These are phyloP conservation scores for Agriopis aurantiaria DNA, from an alignment of 2,888 invertebrate species.

Conservation along the genomic window DNA sequence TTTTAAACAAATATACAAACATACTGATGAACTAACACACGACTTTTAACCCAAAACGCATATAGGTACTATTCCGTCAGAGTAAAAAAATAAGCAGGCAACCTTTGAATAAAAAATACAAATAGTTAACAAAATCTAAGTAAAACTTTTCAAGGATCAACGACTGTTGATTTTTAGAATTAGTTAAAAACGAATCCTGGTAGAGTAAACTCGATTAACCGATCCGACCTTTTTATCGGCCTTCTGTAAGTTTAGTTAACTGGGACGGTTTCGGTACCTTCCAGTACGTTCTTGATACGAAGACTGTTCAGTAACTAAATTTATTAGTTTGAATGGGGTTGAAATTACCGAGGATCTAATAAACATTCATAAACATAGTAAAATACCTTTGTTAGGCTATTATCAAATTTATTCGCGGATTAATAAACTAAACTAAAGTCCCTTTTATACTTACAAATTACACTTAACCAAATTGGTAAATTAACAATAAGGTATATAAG, in stretches of 20 bases:
- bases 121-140: no score
- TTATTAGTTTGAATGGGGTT: constrained; percentile 8
- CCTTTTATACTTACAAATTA: no score
- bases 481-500: no score
- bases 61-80: no score
- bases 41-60: no score
- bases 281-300: not conserved
- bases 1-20: no score
- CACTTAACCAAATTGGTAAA: no score
- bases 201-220: constrained; percentile 7
- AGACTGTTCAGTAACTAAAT: constrained; percentile 8
- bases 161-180: not conserved
- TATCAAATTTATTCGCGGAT: not conserved
- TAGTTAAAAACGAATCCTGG: constrained; percentile 2
- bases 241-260: not conserved
- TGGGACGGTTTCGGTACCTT: constrained; percentile 6
- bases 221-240: not conserved
- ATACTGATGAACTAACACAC: no score
- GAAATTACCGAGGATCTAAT: not conserved
- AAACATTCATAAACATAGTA: constrained; percentile 5
- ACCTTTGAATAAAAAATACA: no score
- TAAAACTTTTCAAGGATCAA: no score
- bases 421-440: not conserved
- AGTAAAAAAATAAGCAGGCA: no score
- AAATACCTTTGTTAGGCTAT: not conserved